Evolutionary conservation across 2,888 invertebrate genomes (phyloP), one percentile per base, ranked within the genome.

Genomic region (Trichogramma dendrolimi): DNA sequence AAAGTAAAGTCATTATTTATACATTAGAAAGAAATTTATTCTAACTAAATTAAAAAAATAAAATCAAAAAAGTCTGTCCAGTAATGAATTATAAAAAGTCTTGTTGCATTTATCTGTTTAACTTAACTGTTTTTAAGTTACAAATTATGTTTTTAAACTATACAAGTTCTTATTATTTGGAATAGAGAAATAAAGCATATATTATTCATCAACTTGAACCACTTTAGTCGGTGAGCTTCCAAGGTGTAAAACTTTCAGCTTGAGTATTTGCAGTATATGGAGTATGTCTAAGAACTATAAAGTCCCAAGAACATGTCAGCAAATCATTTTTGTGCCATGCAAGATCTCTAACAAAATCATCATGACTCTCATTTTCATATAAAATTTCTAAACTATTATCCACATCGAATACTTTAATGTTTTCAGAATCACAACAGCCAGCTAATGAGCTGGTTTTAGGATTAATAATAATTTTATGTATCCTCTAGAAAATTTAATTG

Each of bases 301-400:
- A 80, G 71, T 85, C 85, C 82, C 86, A 86, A 11, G 84, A 83
- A 75, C 86, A 86, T 4, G 85, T 82, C 67, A 82, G 81, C 60
- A 87, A 78, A 57, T 76, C 73, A 51, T 78, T 74, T 48, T 81
- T 73, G 62, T 74, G 72, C 86, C 86, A 87, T 4, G 83, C 79
- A 11, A 86, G 69, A 47, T 83, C 85, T 64, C 83, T 80, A 8
- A 85, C 84, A 72, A 83, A 82, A 68, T 83, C 84, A 38, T 63
- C 70, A 71, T 86, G 86, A 39, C 75, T 70, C 38, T 75, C 71
- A 70, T 81, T 80, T 65, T 78, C 76, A 68, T 83, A 83, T 63
- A 81, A 65, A 14, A 71, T 67, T 58, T 74, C 70, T 44, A 80
- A 71, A 47, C 77, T 68, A 44, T 75, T 72, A 43, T 74, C 70